Base-by-base conservation (phyloP, 2,888 invertebrate species). In the Orthosia gothica region DNA sequence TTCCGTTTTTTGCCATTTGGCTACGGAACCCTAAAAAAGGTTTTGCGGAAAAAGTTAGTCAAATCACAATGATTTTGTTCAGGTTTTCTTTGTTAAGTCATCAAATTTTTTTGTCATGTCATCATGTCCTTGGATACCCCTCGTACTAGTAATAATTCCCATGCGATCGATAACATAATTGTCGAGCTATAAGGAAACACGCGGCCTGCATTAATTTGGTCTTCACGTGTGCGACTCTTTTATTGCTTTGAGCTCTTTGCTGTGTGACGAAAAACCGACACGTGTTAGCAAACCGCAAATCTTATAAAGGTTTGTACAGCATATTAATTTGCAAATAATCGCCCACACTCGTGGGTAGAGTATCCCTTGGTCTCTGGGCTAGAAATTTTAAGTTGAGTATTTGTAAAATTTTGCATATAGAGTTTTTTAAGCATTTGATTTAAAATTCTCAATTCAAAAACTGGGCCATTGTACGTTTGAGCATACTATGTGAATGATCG, bases 121-220 rank as follows among this genome's bases (percentile, higher is more conserved):
- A 50, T 18, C 32, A 9, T 13, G 18, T 15, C 66, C 65, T 65
- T 40, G 18, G 20, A 7, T 11, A 40, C 13, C 9, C 11, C 20
- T 20, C 32, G 49, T 5, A 13, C 9, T 16, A 32, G 18, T 20
- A 49, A 20, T 65, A 32, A 65, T 50, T 50, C 16, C 32, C 32
- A 49, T 18, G 16, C 13, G 13, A 50, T 49, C 66, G 18, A 55
- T 66, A 40, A 40, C 1, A 40, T 69, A 23, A 65, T 64, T 65
- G 18, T 40, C 32, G 5, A 65, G 18, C 32, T 16, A 50, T 68
- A 40, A 40, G 50, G 66, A 69, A 66, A n/a, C 67, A 67, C 69
- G 69, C 20, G 69, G 52, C 0, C 20, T 15, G 50, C 69, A 65
- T 69, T 45, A 15, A 1, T 20, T 45, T 23, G 2, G 9, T 1